These are phyloP conservation scores for Amphipyra berbera DNA, from an alignment of 2,888 invertebrate genomes.

Conservation along the genomic window DNA sequence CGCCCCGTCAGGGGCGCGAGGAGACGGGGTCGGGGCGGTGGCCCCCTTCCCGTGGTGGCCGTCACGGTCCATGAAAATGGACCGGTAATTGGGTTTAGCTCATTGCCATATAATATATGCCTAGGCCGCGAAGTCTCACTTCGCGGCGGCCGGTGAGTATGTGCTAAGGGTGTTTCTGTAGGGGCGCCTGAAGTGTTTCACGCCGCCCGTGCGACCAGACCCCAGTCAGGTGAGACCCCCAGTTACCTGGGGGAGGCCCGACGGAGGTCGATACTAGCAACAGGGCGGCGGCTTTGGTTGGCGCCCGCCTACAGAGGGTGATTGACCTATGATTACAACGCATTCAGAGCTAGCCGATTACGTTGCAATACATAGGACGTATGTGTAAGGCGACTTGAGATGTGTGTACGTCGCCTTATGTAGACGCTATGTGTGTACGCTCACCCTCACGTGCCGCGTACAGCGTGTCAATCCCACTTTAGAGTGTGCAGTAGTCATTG, in stretches of 20 bases:
- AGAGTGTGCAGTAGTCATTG: not conserved
- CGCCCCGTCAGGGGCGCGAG: too few species aligned
- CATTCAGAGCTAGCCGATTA: not conserved
- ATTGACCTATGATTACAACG: not conserved
- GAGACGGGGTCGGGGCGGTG: too few species aligned
- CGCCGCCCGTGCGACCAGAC: not conserved
- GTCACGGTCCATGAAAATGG: not conserved
- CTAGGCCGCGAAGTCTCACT: not conserved
- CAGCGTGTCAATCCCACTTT: not conserved
- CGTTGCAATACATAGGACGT: not conserved
- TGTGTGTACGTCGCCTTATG: not conserved
- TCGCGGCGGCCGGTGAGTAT: not conserved
- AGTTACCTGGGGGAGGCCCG: not conserved
- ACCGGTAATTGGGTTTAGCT: not conserved
- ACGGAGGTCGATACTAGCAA: not conserved
- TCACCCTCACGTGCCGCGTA: not conserved
- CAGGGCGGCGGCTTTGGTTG: not conserved
- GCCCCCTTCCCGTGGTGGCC: not conserved
- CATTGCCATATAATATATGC: too few species aligned
- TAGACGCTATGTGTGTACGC: not conserved
- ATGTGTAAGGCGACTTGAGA: not conserved
- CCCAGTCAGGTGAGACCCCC: not conserved
- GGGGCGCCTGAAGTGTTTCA: not conserved
- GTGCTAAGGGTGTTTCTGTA: not conserved
- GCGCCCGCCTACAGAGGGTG: not conserved